Base-by-base conservation (phyloP, 2,797 vertebrate genomes). In the Otolemur crassicaudatus region DNA sequence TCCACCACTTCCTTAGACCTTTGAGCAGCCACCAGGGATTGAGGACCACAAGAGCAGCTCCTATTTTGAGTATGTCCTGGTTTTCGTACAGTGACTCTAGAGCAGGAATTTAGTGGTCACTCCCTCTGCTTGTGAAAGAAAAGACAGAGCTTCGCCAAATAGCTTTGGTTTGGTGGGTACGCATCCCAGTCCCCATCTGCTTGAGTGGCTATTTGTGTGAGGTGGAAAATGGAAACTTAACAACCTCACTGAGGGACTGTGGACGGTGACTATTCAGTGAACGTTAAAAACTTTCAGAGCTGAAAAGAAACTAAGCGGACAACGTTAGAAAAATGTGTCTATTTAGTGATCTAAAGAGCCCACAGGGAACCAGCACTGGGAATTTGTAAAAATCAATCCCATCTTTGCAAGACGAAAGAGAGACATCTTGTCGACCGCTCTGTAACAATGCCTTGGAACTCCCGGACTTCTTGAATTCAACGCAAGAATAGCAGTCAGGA, bases 81-180 rank as follows among this genome's bases (percentile, higher is more conserved):
- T 95, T 92, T 96, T 89, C 49, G 85, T 61, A n/a, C 29, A 79
- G 29, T 53, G 23, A 96, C 58, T 63, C 27, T 3, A 31, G 37
- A 70, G 12, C 90, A 53, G 46, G 23, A 79, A 83, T 37, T 80
- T 81, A 20, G 56, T 73, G 72, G 34, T 58, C 22, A 83, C 19
- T 94, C 8, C 16, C 34, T n/a, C 14, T 72, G 53, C 31, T 73
- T 60, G 31, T 60, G 61, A 70, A 87, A 91, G 37, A 34, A 94
- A 94, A 95, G 46, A 60, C 2, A 27, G 2, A 73, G 29, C 40
- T 92, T 70, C 77, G 80, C 76, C 94, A 96, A 93, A 88, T 75
- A 81, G 14, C 40, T 96, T 96, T 93, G 90, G 79, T 91, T 94
- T 91, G 49, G 40, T 69, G 34, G 37, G 76, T 10, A 75, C 34